These are phyloP conservation scores for Haemorhous mexicanus DNA, from an alignment of 2,113 vertebrate species.

Conservation along the genomic window DNA sequence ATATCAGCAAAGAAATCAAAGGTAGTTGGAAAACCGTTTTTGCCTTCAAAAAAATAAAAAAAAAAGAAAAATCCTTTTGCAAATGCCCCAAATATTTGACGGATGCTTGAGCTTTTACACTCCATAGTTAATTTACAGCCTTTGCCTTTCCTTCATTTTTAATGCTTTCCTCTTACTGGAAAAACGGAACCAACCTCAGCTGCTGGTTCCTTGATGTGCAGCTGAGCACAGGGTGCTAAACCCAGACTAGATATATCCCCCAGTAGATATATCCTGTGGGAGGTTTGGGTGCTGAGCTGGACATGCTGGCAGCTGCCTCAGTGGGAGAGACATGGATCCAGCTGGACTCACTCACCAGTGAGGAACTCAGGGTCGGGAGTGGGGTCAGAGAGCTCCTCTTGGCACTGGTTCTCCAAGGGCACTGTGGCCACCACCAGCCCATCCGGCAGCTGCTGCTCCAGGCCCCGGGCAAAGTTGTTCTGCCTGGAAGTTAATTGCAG, in stretches of 20 bases:
- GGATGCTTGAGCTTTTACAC: not conserved
- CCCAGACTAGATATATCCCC: not conserved
- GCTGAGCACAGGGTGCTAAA: not conserved
- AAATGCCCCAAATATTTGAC: not conserved
- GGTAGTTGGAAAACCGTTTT: not conserved
- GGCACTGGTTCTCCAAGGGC: conserved; percentile 92
- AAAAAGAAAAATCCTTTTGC: not conserved
- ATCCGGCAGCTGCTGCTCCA: conserved; percentile 95
- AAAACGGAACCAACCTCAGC: not conserved
- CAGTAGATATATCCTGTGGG: rapidly evolving
- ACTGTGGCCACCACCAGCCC: conserved; percentile 92
- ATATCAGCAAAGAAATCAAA: not conserved
- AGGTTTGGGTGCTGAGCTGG: not conserved
- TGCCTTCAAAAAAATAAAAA: not conserved
- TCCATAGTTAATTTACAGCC: not conserved
- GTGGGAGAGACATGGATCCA: rapidly evolving
- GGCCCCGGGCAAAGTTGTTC: conserved; percentile 96
- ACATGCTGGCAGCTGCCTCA: rapidly evolving
- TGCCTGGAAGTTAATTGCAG: conserved; percentile 76
- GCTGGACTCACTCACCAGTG: conserved; percentile 79
- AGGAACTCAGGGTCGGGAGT: conserved; percentile 91
- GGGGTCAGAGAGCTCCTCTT: conserved; percentile 92
- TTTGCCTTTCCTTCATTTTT: not conserved
- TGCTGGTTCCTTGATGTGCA: not conserved
- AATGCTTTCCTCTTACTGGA: not conserved